Evolutionary conservation across 2,113 vertebrate species (phyloP), one percentile per base, ranked within the genome.

Genomic region (Ptilonorhynchus violaceus): DNA sequence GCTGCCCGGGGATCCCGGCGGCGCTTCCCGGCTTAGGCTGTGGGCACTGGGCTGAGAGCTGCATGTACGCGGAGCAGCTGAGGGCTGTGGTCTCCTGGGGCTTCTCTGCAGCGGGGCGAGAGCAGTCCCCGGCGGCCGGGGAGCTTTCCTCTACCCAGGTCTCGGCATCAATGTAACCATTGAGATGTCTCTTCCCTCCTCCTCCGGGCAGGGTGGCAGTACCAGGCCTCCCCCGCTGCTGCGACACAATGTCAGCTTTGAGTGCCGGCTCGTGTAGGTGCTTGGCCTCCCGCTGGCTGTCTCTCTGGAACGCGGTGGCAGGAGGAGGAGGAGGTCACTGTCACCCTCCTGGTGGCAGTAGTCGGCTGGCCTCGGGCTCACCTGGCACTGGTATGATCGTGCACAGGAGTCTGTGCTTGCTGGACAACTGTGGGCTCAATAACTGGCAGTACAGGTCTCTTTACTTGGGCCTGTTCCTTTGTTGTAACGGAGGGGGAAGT

Each of bases 161-260:
- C 41, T 87, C 24, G 2, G 80, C 92, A 97, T 97, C 97, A 97
- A 96, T 97, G 95, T 97, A 31, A 47, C 95, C 68, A 96, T 97
- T 97, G 96, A 97, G 87, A 82, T 24, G 67, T 73, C 76, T 92
- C 86, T 93, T 53, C 82, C 88, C 95, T 67, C 95, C 95, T 88
- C 95, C 96, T 84, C 68, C 7, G 39, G 77, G 91, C 96, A 93
- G 97, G 90, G 82, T 97, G 97, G 97, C 96, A 87, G 95, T 97
- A 86, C 97, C 97, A 97, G 97, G 97, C 96, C 96, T 85, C 84
- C 84, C 66, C 77, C 21, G 64, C 79, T 55, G 79, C 90, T 33
- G 59, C 2, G 6, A 81, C 96, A 97, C 97, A 97, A 97, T 96
- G 95, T 95, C 74, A 74, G 95, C 96, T 96, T 96, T 97, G 95